Evolutionary conservation across 1,140 invertebrate genomes (phyloP), one percentile per base, ranked within the genome.

Genomic region (Calliphora vicina): DNA sequence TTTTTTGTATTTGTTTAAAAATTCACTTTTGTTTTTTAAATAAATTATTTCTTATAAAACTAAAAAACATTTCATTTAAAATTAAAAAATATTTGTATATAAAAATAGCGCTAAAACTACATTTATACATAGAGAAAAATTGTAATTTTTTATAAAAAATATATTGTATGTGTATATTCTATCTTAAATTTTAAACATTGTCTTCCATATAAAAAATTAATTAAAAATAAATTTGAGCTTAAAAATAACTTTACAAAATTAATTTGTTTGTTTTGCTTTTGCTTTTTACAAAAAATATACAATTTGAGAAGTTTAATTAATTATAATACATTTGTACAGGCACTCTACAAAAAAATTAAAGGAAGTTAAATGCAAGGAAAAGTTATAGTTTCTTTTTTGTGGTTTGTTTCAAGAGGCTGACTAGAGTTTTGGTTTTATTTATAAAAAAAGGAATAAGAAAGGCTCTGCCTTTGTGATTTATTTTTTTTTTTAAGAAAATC

Each of bases 21-120:
- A n/a, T 57, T 73, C 35, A 45, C 10, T 81, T 81, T n/a, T n/a
- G n/a, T n/a, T n/a, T n/a, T n/a, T 17, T 61, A 61, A 81, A 81
- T 81, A 81, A 81, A 81, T 81, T 61, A 81, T 81, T 81, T 27
- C 27, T 81, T 61, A 45, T 61, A 81, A 81, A 57, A 81, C 80
- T 81, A 81, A 81, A 81, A 81, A 81, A 81, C 80, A 81, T 81
- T 81, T 78, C 20, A 78, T 78, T 78, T 78, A 78, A 43, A 13
- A 35, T 10, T 78, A 23, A 76, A 76, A 76, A 76, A 42, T 17
- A 35, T 78, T 20, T 78, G 23, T 45, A 17, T 78, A 78, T 42
- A 78, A 78, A 43, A 78, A 78, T 78, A 67, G 8, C 23, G 8
- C 10, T 29, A 74, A 29, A 74, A 74, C 27, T 74, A 74, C 26